phyloP scores from a whole-genome alignment of 2,113 vertebrate genomes.

The Sander vitreus region DNA sequence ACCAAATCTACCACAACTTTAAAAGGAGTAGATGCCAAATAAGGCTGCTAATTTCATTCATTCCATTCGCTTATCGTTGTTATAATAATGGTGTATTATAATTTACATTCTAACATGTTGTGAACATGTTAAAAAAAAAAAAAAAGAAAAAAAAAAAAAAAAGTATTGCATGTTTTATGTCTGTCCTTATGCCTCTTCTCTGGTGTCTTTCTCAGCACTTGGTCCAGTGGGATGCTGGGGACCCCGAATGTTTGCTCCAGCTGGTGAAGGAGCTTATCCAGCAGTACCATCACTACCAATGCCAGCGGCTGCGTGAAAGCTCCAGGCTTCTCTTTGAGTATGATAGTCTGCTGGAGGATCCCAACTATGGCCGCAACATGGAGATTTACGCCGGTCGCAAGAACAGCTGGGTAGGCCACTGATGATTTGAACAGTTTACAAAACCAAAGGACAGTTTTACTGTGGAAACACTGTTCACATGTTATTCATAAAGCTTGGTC shows the following conservation, averaged over 20 bases:
- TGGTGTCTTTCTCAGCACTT: constrained; percentile 86
- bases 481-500: background rate
- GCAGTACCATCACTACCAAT: constrained; percentile 97
- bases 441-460: background rate
- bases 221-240: constrained; percentile 91
- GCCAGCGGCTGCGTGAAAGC: constrained; percentile 93
- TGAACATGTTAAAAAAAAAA: constrained; percentile 1
- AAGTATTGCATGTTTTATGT: background rate
- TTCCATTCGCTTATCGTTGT: constrained; percentile 3
- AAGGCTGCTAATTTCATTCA: background rate
- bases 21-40: background rate
- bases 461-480: background rate
- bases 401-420: constrained; percentile 93
- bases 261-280: constrained; percentile 98
- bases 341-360: constrained; percentile 95
- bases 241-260: constrained; percentile 93
- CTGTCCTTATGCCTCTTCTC: constrained; percentile 15
- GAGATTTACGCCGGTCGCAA: constrained; percentile 97
- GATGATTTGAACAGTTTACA: background rate
- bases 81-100: background rate
- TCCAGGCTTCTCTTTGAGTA: constrained; percentile 98
- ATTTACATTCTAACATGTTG: constrained; percentile 11
- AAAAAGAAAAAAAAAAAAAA: background rate
- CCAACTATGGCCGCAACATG: constrained; percentile 93
- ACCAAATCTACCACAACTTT: background rate